Base-by-base conservation (phyloP, 2,888 invertebrate species). In the Spisula solida region DNA sequence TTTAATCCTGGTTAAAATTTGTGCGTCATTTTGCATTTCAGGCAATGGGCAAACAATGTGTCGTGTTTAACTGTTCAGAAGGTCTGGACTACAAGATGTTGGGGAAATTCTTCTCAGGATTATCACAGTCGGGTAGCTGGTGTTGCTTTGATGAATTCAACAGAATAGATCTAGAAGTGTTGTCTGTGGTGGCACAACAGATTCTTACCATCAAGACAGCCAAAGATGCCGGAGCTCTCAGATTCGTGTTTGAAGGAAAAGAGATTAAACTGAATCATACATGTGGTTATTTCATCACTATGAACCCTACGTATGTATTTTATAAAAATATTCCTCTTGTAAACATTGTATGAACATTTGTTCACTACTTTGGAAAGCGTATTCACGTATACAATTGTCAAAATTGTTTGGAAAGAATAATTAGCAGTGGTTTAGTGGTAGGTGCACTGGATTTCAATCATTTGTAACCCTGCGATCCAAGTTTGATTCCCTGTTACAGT, bases 111-210 rank as follows among this genome's bases (percentile, higher is more conserved):
- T 96, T 96, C 95, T 96, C 96, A 47, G 96, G 96, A 6, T 88
- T 96, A 82, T 95, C 96, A 16, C 96, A 96, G 94, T 96, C 96
- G 8, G 96, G 96, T 25, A 95, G 96, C 90, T 96, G 97, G 96
- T 96, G 96, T 83, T 96, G 96, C 91, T 96, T 97, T 94, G 97
- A 97, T 88, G 97, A 97, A 93, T 97, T 97, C 91, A 97, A 97
- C 92, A 82, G 97, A 29, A 96, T 97, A 79, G 96, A 96, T 88
- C 93, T 96, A 25, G 96, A 96, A 92, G 96, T 96, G 4, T 88
- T 96, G 92, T 96, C 96, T 10, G 96, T 96, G 20, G 96, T 96
- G 8, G 96, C 96, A 10, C 96, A 96, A 90, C 96, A 96, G 94
- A 96, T 96, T 41, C 95, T 95, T 31, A 96, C 96, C n/a, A 96